These are phyloP conservation scores for Anas platyrhynchos DNA, from an alignment of 2,113 vertebrate species.

Conservation along the genomic window DNA sequence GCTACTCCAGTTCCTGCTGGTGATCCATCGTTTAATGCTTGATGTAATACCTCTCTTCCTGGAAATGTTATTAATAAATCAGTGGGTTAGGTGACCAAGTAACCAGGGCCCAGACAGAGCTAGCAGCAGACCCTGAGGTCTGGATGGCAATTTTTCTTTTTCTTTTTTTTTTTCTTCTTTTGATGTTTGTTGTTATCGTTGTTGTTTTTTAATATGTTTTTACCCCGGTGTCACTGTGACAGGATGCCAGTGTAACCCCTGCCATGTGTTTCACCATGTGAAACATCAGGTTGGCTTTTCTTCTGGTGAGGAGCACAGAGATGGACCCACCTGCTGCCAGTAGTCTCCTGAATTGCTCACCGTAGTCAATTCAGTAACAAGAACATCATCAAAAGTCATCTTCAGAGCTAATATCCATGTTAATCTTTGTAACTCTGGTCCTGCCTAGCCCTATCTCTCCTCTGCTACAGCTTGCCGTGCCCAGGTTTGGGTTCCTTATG, in stretches of 20 bases:
- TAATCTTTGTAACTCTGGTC: not conserved
- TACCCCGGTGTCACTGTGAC: rapidly evolving
- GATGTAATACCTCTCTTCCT: not conserved
- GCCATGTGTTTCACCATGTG: too few species aligned
- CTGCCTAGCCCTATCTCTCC: not conserved
- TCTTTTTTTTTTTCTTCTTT: not conserved
- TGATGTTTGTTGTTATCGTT: not conserved
- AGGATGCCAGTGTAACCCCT: not conserved
- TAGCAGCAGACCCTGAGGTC: not conserved
- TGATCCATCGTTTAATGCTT: not conserved
- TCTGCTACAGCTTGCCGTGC: not conserved
- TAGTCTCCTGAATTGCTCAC: not conserved
- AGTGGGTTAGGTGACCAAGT: rapidly evolving
- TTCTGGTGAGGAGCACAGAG: not conserved
- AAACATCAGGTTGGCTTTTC: not conserved
- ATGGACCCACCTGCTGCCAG: not conserved
- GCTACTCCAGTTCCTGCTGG: too few species aligned
- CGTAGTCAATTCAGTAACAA: not conserved
- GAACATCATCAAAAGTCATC: not conserved
- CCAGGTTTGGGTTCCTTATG: not conserved
- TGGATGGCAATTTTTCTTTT: not conserved
- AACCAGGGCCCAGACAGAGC: not conserved
- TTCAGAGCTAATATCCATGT: not conserved
- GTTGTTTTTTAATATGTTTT: too few species aligned
- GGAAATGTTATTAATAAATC: not conserved